Conservation (phyloP, 2,113 vertebrate genomes). For the Asarcornis scutulata region DNA sequence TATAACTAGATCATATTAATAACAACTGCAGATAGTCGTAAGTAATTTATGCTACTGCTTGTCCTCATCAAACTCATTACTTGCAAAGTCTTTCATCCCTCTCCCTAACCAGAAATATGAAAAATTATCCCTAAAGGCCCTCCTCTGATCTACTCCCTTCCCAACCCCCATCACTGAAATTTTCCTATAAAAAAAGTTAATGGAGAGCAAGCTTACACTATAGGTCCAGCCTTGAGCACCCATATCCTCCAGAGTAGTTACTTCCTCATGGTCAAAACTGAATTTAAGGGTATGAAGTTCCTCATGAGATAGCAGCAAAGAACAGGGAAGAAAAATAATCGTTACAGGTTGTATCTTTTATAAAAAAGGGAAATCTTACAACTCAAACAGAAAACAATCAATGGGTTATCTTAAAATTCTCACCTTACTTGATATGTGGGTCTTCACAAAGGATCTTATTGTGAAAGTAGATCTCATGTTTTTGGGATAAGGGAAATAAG, state of each 20-base stretch:
- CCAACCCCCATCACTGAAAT: background rate
- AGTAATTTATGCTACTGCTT: background rate
- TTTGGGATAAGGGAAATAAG: background rate
- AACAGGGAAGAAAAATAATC: background rate
- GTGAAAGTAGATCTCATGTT: background rate
- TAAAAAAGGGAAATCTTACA: background rate
- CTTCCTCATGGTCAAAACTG: background rate
- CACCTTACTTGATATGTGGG: background rate
- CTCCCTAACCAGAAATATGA: background rate
- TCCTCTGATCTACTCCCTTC: background rate
- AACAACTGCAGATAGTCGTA: background rate
- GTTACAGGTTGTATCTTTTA: background rate
- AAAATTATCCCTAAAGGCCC: background rate
- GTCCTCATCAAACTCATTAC: background rate
- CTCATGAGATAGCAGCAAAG: background rate
- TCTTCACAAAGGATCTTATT: background rate
- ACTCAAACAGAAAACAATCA: background rate
- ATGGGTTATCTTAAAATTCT: background rate
- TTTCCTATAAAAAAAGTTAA: background rate
- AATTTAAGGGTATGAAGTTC: background rate
- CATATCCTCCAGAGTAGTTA: background rate
- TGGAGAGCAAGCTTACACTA: background rate
- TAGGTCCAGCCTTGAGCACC: background rate
- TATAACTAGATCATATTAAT: background rate
- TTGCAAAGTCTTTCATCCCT: slow-evolving; percentile 10